Percentiles rank a stretch among this genome's conserved stretches.
Evolutionary conservation across 2,888 invertebrate species (phyloP).

Genomic region (Eulithis prunata): DNA sequence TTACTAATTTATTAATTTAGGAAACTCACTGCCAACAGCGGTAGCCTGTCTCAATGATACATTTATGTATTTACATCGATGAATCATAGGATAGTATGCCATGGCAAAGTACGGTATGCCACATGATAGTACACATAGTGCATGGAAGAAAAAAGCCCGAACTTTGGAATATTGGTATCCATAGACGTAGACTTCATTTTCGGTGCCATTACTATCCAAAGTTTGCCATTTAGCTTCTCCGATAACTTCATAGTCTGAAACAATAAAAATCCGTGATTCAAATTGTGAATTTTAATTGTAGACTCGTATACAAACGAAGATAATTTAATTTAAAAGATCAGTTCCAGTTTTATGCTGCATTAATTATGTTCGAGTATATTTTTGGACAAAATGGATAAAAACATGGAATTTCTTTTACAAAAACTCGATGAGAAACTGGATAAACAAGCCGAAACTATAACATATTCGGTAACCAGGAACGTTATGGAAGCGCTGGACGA

Average conservation of each 20-base stretch:
- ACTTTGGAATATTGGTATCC: slow-evolving; percentile 79
- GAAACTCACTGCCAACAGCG: slow-evolving; percentile 80
- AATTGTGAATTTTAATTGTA: no score
- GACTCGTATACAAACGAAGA: no score
- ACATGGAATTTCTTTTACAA: no score
- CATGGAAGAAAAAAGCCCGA: slow-evolving; percentile 76
- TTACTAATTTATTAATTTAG: neutral
- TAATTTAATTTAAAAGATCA: no score
- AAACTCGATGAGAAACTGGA: no score
- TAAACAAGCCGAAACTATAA: no score
- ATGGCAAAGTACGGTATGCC: slow-evolving; percentile 84
- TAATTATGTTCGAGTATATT: no score
- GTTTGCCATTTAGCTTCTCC: slow-evolving; percentile 82
- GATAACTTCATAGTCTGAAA: slow-evolving; percentile 84
- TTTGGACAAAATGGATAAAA: no score
- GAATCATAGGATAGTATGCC: slow-evolving; percentile 83
- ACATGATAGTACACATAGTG: slow-evolving; percentile 75
- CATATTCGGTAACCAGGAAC: no score
- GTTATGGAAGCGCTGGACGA: no score
- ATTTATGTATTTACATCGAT: slow-evolving; percentile 80
- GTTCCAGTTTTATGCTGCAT: no score
- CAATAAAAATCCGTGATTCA: slow-evolving; percentile 33
- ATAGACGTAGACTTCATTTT: slow-evolving; percentile 76
- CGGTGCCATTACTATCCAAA: slow-evolving; percentile 78
- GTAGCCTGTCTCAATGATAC: slow-evolving; percentile 83